These are phyloP conservation scores for Brachionus sp. DNA, from an alignment of 1,140 invertebrate species.

Conservation along the genomic window DNA sequence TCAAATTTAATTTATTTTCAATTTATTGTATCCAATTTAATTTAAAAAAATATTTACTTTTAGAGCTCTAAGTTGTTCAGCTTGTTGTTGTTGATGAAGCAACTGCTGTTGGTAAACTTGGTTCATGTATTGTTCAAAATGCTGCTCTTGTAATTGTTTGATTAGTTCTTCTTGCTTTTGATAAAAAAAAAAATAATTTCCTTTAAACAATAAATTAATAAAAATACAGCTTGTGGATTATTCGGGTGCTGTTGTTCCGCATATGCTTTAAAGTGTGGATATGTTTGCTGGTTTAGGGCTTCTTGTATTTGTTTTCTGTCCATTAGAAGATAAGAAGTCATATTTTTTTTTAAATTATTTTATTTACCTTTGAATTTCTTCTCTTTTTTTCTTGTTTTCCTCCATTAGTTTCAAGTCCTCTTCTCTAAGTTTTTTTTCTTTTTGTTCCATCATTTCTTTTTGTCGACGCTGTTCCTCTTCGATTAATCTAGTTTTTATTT, in stretches of 20 bases:
- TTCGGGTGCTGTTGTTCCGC: constrained; percentile 43
- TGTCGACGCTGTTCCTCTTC: constrained; percentile 33
- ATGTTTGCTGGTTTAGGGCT: constrained; percentile 44
- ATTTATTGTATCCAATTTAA: not conserved
- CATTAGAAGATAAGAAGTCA: not conserved
- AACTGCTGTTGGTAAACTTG: constrained; percentile 66
- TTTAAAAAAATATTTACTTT: constrained; percentile 2
- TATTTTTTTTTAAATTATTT: not conserved
- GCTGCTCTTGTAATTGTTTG: constrained; percentile 87
- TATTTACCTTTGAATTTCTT: constrained; percentile 43
- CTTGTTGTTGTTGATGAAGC: constrained; percentile 45
- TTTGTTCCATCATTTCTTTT: constrained; percentile 44
- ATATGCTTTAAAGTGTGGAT: constrained; percentile 45
- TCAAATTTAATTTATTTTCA: not conserved
- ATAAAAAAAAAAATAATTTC: not conserved
- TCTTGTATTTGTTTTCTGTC: constrained; percentile 45
- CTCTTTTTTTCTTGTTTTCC: constrained; percentile 43
- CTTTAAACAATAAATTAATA: not conserved
- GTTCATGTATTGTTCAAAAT: constrained; percentile 96
- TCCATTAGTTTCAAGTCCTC: constrained; percentile 34
- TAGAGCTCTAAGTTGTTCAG: constrained; percentile 33
- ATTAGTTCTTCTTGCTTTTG: constrained; percentile 82
- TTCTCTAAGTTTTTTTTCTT: constrained; percentile 41
- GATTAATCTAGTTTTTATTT: not conserved
- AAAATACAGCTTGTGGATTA: constrained; percentile 3